Percentiles rank a stretch among this genome's conserved stretches.
Conservation (phyloP, 2,888 invertebrate genomes). For the Drosophila paracracens region DNA sequence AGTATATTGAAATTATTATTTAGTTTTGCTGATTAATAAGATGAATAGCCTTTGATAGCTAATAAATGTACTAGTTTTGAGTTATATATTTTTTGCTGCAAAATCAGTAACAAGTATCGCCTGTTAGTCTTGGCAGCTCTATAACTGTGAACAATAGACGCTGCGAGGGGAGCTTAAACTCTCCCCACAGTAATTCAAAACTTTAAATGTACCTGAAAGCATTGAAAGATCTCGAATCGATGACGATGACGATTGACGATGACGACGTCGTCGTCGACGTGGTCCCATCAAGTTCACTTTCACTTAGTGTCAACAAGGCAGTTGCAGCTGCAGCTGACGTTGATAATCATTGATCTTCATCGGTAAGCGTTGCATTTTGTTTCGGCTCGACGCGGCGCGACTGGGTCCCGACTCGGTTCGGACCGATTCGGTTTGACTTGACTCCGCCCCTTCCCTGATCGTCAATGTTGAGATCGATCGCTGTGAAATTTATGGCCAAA, state of each 20-base stretch:
- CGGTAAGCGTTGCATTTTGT: slow-evolving; percentile 57
- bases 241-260: slow-evolving; percentile 30
- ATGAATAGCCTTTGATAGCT: not conserved
- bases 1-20: not conserved
- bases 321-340: slow-evolving; percentile 62
- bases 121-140: not conserved
- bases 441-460: slow-evolving; percentile 21
- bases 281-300: slow-evolving; percentile 78
- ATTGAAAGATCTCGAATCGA: slow-evolving; percentile 39
- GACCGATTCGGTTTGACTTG: slow-evolving; percentile 1
- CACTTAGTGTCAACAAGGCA: slow-evolving; percentile 77
- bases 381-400: slow-evolving; percentile 12
- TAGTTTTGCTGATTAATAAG: not conserved
- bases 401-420: not conserved
- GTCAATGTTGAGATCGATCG: slow-evolving; percentile 37
- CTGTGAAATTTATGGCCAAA: slow-evolving; percentile 74
- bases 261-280: slow-evolving; percentile 49
- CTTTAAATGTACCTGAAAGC: slow-evolving; percentile 20
- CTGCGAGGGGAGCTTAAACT: slow-evolving; percentile 4
- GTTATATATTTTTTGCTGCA: not conserved
- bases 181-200: slow-evolving; percentile 19
- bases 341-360: slow-evolving; percentile 84
- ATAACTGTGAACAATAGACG: not conserved
- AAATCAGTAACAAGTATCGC: not conserved
- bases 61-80: not conserved